These are phyloP conservation scores for Geopemphigus sp. DNA, from an alignment of 1,140 invertebrate species.

Conservation along the genomic window DNA sequence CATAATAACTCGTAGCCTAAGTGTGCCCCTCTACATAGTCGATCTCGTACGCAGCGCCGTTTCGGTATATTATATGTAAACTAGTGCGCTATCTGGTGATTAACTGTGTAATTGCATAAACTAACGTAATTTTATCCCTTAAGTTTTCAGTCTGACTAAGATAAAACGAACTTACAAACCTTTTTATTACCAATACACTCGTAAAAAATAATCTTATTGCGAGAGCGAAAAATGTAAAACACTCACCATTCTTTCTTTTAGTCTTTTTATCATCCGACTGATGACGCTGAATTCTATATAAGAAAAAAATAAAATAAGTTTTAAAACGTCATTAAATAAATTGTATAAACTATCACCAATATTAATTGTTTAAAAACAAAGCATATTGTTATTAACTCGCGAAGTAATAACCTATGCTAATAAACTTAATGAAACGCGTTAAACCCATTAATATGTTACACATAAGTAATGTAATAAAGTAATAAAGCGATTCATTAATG, in stretches of 20 bases:
- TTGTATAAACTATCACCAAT: neutral
- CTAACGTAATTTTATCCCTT: neutral
- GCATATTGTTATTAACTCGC: neutral
- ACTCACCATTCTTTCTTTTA: slow-evolving; percentile 10
- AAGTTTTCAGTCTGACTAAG: neutral
- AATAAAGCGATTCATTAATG: neutral
- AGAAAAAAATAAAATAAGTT: neutral
- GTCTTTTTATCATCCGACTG: neutral
- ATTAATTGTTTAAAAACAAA: neutral
- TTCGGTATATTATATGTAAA: neutral
- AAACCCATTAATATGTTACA: neutral
- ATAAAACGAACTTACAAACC: neutral
- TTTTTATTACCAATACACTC: neutral
- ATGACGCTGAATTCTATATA: slow-evolving; percentile 12
- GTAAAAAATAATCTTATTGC: slow-evolving; percentile 20
- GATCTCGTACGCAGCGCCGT: too few species aligned
- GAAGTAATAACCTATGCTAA: neutral
- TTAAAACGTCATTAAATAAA: too few species aligned
- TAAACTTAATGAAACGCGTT: neutral
- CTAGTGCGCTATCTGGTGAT: slow-evolving; percentile 18
- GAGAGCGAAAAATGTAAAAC: neutral
- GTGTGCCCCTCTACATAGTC: too few species aligned
- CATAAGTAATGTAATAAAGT: neutral
- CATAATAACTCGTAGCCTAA: too few species aligned
- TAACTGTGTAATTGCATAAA: neutral